phyloP scores from a whole-genome alignment of 2,888 invertebrate genomes.

The Hirtodrosophila histrioides region DNA sequence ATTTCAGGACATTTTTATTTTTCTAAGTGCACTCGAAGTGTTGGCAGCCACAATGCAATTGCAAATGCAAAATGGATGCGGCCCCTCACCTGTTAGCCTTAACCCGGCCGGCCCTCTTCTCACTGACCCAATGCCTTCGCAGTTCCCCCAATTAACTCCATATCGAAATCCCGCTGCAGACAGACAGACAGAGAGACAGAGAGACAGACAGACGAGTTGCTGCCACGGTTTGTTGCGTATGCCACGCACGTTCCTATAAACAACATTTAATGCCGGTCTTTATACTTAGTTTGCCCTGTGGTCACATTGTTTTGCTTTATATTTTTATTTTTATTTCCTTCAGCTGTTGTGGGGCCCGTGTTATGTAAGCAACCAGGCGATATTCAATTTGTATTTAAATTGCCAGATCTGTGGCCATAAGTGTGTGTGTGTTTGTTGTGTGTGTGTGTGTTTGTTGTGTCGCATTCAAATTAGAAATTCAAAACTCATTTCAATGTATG shows the following conservation, averaged over 20 bases:
- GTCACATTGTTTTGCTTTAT: constrained; percentile 7
- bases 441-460: neutral
- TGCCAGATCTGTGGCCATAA: constrained; percentile 10
- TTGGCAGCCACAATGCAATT: constrained; percentile 43
- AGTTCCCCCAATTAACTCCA: neutral
- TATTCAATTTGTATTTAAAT: constrained; percentile 65
- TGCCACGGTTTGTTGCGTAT: constrained; percentile 23
- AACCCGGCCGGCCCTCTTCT: constrained; percentile 58
- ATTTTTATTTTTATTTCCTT: neutral
- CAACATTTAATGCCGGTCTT: constrained; percentile 68
- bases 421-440: neutral
- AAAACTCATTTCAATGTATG: constrained; percentile 6
- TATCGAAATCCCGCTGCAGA: constrained; percentile 1
- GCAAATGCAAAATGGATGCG: constrained; percentile 28
- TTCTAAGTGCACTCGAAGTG: constrained; percentile 29
- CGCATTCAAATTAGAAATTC: constrained; percentile 38
- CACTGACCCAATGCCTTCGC: neutral
- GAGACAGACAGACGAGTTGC: constrained; percentile 2
- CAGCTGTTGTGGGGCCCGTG: constrained; percentile 2
- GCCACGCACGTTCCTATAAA: constrained; percentile 63
- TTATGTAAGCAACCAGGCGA: constrained; percentile 61
- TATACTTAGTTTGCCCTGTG: constrained; percentile 54
- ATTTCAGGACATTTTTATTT: too few species aligned
- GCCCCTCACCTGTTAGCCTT: constrained; percentile 51
- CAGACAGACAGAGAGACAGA: too few species aligned